Base-by-base conservation (phyloP, 2,113 vertebrate species). In the Sterrhoptilus dennistouni region DNA sequence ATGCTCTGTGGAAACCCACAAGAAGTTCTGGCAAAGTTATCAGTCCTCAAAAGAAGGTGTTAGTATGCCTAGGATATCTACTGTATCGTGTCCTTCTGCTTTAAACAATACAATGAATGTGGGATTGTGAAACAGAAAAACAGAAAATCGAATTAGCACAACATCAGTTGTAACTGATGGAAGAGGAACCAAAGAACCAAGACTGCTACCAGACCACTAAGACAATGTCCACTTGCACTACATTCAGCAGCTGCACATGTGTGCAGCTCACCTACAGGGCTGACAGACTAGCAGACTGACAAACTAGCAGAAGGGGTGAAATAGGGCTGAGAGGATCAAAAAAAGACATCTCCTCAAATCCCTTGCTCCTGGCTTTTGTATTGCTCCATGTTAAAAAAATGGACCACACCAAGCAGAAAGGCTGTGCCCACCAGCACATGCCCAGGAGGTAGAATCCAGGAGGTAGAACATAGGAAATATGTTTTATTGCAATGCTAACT, bases 61-160 rank as follows among this genome's bases (percentile, higher is more conserved):
- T 33, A 24, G 27, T n/a, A 40, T 3, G 2, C 31, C 0, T 1
- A 77, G 42, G 40, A 14, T 14, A 72, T 12, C 21, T 72, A 44
- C 54, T 60, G 14, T 38, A 72, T 29, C 52, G 23, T 40, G 70
- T 53, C 15, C 22, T 78, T 82, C 36, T 50, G 29, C 57, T 63
- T 79, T 40, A 66, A 74, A 66, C 9, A 54, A 19, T 4, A 29
- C 18, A 49, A 14, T 1, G 14, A 42, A 24, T 19, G 21, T 4
- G 25, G 25, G 33, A 53, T 3, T 84, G 31, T 36, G 66, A 64
- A 79, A 63, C 0, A 45, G 35, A 84, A 78, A 64, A 79, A 63
- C 0, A 45, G 35, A 84, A 78, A 71, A 50, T 5, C 0, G 4
- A 82, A 28, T 15, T 31, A 89, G 50, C 0, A 1, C 44, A 74